Conservation (phyloP, 2,113 vertebrate genomes). For the Ornithorhynchus anatinus region DNA sequence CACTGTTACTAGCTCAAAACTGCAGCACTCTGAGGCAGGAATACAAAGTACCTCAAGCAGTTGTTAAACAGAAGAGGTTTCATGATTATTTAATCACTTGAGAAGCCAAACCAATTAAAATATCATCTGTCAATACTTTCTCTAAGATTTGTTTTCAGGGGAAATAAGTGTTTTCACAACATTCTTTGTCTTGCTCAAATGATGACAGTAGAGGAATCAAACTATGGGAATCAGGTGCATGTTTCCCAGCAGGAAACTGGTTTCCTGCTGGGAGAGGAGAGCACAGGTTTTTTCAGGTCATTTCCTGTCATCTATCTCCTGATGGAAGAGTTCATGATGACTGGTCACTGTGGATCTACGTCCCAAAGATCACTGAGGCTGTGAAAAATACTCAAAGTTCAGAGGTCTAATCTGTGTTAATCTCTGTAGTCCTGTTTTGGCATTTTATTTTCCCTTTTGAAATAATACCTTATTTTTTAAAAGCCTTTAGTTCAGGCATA, state of each 20-base stretch:
- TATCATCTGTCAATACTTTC: slow-evolving; percentile 64
- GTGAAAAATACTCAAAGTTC: slow-evolving; percentile 16
- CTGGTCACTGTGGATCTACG: not conserved
- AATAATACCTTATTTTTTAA: not conserved
- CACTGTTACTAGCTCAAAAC: slow-evolving; percentile 54
- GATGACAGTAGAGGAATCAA: slow-evolving; percentile 32
- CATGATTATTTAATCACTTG: slow-evolving; percentile 69
- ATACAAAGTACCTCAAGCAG: slow-evolving; percentile 60
- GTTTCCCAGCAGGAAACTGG: slow-evolving; percentile 29
- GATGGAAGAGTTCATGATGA: not conserved
- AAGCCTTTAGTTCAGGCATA: not conserved
- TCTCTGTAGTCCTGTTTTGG: not conserved
- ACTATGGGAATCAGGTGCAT: not conserved
- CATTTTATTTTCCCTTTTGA: not conserved
- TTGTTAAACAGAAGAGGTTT: slow-evolving; percentile 67
- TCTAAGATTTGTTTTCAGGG: slow-evolving; percentile 52
- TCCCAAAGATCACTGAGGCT: slow-evolving; percentile 20
- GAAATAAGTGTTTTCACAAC: slow-evolving; percentile 49
- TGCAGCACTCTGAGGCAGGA: slow-evolving; percentile 51
- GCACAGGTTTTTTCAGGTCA: slow-evolving; percentile 3
- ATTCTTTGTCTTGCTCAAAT: slow-evolving; percentile 54
- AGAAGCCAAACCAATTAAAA: slow-evolving; percentile 73
- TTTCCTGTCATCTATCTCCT: slow-evolving; percentile 24
- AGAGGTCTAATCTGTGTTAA: not conserved
- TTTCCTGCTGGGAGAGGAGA: slow-evolving; percentile 31